A percentile compares a stretch with the other conserved stretches of the same genome.
These are phyloP conservation scores for Meloidogyne hapla DNA, from an alignment of 1,140 invertebrate genomes.

Conservation along the genomic window DNA sequence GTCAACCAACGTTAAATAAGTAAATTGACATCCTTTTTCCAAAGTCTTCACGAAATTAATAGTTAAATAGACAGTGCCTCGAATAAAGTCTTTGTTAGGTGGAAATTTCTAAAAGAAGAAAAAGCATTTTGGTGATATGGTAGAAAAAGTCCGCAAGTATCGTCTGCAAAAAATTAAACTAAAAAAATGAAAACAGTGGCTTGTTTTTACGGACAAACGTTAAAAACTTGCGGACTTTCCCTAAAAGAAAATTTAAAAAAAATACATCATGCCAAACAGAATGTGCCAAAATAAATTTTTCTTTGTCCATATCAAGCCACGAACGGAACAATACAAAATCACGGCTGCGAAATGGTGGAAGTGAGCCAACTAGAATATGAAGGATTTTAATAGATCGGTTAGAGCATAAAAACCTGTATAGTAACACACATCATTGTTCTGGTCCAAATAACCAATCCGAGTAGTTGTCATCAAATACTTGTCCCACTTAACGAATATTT, in stretches of 20 bases:
- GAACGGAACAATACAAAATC: conserved; percentile 86
- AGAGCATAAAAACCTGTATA: conserved; percentile 85
- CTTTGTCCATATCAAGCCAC: conserved; percentile 79
- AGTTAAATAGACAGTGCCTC: conserved; percentile 74
- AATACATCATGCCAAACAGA: conserved; percentile 78
- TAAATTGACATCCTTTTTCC: conserved; percentile 73
- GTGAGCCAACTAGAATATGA: conserved; percentile 75
- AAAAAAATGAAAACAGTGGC: too few relatives aligned
- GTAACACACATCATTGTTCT: conserved; percentile 87
- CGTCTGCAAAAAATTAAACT: not conserved
- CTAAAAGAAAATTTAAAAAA: conserved; percentile 21
- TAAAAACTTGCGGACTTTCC: too few relatives aligned
- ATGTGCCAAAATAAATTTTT: conserved; percentile 84
- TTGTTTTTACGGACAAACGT: not conserved
- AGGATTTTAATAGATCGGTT: too few relatives aligned
- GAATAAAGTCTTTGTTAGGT: conserved; percentile 77
- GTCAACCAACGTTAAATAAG: conserved; percentile 82
- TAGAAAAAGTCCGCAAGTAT: not conserved
- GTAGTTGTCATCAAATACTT: conserved; percentile 70
- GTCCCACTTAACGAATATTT: conserved; percentile 74
- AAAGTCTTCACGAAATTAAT: conserved; percentile 70
- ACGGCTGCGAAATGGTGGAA: conserved; percentile 80
- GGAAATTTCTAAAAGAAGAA: conserved; percentile 71
- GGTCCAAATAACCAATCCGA: conserved; percentile 84
- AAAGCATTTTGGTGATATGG: too few relatives aligned